Evolutionary conservation across 2,797 vertebrate species (phyloP).

Genomic region (Balearica regulorum): DNA sequence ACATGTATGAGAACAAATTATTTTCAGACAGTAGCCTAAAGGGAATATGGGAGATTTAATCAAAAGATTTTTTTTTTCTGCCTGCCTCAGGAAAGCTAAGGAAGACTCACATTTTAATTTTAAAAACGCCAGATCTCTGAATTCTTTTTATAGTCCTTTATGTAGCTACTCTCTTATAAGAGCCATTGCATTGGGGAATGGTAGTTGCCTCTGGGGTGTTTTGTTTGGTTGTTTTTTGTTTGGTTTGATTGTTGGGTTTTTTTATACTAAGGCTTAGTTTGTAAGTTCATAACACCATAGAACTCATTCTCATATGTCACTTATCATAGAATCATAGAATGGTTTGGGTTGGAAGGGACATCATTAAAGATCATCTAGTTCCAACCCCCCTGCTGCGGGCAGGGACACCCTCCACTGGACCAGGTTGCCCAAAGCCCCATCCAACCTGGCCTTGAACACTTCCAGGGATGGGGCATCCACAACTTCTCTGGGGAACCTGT

Average conservation of each 20-base stretch:
- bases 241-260: background rate
- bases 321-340: background rate
- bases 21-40: slow-evolving; percentile 12
- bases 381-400: too few species aligned
- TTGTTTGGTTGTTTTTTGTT: too few species aligned
- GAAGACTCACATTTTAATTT: background rate
- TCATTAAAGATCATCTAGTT: too few species aligned
- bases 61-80: background rate
- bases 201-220: background rate
- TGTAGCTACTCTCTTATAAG: background rate
- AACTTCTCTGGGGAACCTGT: too few species aligned
- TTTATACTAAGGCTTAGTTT: background rate
- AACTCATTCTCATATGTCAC: background rate
- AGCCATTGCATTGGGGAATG: background rate
- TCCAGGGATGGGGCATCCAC: too few species aligned
- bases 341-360: too few species aligned
- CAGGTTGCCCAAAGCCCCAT: too few species aligned
- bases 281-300: background rate
- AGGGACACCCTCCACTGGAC: too few species aligned
- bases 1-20: slow-evolving; percentile 2
- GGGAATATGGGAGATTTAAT: background rate
- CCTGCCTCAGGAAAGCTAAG: background rate
- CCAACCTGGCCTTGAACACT: too few species aligned
- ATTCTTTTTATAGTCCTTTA: background rate
- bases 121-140: background rate